Conservation (phyloP, 2,797 vertebrate species). For the Octomys mimax region DNA sequence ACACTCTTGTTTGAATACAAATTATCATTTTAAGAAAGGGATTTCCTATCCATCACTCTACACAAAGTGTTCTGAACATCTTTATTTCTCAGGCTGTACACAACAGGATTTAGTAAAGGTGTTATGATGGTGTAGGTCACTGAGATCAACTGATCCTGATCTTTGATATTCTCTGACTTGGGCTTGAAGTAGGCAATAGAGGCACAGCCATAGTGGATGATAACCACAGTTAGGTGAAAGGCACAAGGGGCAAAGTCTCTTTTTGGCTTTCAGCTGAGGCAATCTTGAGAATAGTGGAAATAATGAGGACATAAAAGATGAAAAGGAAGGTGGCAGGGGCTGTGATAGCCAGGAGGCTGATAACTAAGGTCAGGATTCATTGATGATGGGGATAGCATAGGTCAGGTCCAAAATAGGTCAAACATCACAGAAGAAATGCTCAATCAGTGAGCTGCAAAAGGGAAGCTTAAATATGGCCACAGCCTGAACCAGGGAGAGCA, state of each 20-base stretch:
- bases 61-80: slow-evolving; percentile 45
- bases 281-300: slow-evolving; percentile 70
- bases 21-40: slow-evolving; percentile 10
- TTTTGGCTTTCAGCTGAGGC: neutral
- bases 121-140: slow-evolving; percentile 39
- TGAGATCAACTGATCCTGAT: slow-evolving; percentile 55
- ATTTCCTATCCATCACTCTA: slow-evolving; percentile 20
- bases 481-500: neutral
- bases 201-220: neutral
- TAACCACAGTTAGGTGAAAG: slow-evolving; percentile 60
- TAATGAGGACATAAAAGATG: slow-evolving; percentile 63
- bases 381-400: slow-evolving; percentile 4
- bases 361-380: slow-evolving; percentile 59
- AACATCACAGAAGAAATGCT: slow-evolving; percentile 76
- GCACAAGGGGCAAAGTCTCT: slow-evolving; percentile 82
- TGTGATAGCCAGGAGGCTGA: slow-evolving; percentile 59
- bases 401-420: slow-evolving; percentile 46
- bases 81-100: slow-evolving; percentile 70
- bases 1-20: neutral
- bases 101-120: slow-evolving; percentile 68
- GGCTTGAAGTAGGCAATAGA: slow-evolving; percentile 51
- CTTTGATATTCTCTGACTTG: slow-evolving; percentile 37
- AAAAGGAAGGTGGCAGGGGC: slow-evolving; percentile 61
- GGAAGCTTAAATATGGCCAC: slow-evolving; percentile 61
- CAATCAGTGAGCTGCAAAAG: slow-evolving; percentile 61